Percentiles rank a stretch among this genome's conserved stretches.
These are phyloP conservation scores for Sigmodon hispidus DNA, from an alignment of 2,113 vertebrate species.

Conservation along the genomic window DNA sequence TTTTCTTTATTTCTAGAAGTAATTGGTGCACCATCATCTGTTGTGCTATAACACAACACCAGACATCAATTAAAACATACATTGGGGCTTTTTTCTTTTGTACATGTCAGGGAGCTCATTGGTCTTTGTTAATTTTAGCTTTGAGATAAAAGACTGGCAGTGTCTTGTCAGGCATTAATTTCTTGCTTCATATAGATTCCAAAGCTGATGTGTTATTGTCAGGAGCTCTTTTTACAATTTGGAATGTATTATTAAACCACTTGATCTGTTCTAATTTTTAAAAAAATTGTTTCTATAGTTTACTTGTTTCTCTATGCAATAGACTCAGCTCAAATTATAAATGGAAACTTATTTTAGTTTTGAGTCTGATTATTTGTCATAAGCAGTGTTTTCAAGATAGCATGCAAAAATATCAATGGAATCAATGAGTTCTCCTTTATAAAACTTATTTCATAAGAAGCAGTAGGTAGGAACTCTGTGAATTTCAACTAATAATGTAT, in stretches of 20 bases:
- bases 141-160: constrained; percentile 22
- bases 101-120: neutral
- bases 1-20: constrained; percentile 70
- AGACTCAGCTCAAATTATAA: constrained; percentile 49
- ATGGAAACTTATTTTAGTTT: constrained; percentile 59
- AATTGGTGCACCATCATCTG: constrained; percentile 58
- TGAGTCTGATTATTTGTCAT: constrained; percentile 41
- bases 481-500: neutral
- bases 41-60: constrained; percentile 59
- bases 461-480: neutral
- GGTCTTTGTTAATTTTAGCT: constrained; percentile 60
- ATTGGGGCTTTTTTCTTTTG: constrained; percentile 56
- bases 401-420: neutral
- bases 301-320: constrained; percentile 43
- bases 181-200: constrained; percentile 61
- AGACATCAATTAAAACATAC: constrained; percentile 65
- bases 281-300: constrained; percentile 57
- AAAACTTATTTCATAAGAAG: constrained; percentile 1
- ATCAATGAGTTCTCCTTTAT: neutral
- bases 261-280: constrained; percentile 63
- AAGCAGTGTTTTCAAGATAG: constrained; percentile 35
- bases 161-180: constrained; percentile 59
- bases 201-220: constrained; percentile 57
- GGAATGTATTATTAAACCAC: constrained; percentile 66
- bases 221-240: constrained; percentile 64